These are phyloP conservation scores for Mylabris phalerata DNA, from an alignment of 1,140 invertebrate genomes.

Conservation along the genomic window DNA sequence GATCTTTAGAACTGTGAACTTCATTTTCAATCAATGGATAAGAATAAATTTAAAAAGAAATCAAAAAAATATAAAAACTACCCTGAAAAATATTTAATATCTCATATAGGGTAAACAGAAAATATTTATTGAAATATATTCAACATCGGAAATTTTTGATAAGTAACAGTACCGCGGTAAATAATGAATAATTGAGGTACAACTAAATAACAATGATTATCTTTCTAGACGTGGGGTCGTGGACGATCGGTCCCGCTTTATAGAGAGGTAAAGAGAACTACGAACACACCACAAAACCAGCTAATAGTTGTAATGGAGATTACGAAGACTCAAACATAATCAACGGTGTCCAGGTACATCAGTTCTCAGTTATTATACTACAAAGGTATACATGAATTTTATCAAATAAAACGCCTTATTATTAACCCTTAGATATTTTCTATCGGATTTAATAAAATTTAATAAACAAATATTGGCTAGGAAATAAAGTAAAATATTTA, in stretches of 20 bases:
- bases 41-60: too few species aligned
- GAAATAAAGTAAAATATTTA: too few species aligned
- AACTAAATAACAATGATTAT: conserved; percentile 36
- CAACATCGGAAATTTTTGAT: conserved; percentile 7
- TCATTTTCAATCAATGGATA: too few species aligned
- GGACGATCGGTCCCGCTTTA: conserved; percentile 1
- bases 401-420: too few species aligned
- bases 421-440: not conserved
- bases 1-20: not conserved
- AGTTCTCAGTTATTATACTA: conserved; percentile 13
- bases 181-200: conserved; percentile 35
- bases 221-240: conserved; percentile 30
- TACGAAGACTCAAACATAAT: conserved; percentile 31
- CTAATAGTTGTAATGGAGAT: conserved; percentile 35
- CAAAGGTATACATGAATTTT: not conserved
- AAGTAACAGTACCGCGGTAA: conserved; percentile 32
- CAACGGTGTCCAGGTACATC: not conserved
- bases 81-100: not conserved
- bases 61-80: too few species aligned
- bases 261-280: conserved; percentile 1
- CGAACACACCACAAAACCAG: conserved; percentile 12
- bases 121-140: conserved; percentile 8
- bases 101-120: not conserved
- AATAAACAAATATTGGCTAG: not conserved
- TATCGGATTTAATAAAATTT: conserved; percentile 7